phyloP scores from a whole-genome alignment of 2,888 invertebrate genomes.

The Caenorhabditis imperialis region DNA sequence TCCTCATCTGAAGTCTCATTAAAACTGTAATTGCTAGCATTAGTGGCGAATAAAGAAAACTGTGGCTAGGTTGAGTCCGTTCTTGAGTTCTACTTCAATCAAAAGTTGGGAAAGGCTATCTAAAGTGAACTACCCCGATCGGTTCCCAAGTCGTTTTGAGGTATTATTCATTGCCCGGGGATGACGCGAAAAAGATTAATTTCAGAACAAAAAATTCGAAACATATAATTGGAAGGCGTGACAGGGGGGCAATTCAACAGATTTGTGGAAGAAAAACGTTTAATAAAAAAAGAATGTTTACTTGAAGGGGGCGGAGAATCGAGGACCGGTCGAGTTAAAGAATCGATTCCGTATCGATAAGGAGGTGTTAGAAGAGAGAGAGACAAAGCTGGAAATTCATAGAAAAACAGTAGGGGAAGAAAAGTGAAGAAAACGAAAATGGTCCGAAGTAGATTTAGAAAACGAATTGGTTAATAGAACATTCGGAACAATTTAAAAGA shows the following conservation, averaged over 20 bases:
- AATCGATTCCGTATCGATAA: constrained; percentile 1
- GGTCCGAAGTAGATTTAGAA: neutral
- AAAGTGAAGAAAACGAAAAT: neutral
- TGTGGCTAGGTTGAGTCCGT: constrained; percentile 33
- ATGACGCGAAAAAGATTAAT: neutral
- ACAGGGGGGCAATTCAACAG: neutral
- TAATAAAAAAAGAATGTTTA: neutral
- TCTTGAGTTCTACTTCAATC: no score
- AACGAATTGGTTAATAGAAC: constrained; percentile 11
- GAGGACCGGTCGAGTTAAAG: constrained; percentile 7
- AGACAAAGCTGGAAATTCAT: neutral
- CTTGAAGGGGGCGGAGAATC: no score
- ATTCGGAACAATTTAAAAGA: constrained; percentile 5
- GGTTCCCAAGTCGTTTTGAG: no score
- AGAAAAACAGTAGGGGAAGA: neutral
- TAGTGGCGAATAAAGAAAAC: constrained; percentile 5
- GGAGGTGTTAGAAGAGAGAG: constrained; percentile 1
- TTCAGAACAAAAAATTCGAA: constrained; percentile 1
- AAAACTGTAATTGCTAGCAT: no score
- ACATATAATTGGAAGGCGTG: neutral
- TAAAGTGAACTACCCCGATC: no score
- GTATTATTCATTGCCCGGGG: no score
- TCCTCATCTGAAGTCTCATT: neutral
- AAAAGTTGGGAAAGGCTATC: no score
- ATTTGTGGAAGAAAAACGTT: neutral